A percentile compares a stretch with the other conserved stretches of the same genome.
Evolutionary conservation across 2,113 vertebrate genomes (phyloP).

Genomic region (Melanerpes aurifrons): DNA sequence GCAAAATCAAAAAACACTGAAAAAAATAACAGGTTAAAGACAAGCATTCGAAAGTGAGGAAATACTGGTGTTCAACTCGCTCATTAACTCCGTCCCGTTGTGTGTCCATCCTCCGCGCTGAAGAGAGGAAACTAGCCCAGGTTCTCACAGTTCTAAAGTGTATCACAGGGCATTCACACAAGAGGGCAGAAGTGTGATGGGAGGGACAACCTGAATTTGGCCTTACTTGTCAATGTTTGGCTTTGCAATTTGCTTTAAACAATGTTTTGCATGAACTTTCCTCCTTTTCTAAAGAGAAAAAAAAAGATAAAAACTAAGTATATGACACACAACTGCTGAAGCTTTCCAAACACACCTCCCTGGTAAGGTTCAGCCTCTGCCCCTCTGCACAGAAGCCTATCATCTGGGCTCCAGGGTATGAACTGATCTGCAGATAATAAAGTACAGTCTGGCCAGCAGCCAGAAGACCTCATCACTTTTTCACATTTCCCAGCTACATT

Average conservation of each 20-base stretch:
- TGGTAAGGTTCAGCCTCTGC: neutral
- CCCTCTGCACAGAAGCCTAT: neutral
- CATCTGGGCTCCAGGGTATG: neutral
- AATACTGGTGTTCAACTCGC: neutral
- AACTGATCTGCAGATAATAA: neutral
- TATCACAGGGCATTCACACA: slow-evolving; percentile 50
- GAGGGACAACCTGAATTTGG: slow-evolving; percentile 13
- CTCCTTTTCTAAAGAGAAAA: neutral
- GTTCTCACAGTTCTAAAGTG: slow-evolving; percentile 8
- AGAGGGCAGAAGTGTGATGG: slow-evolving; percentile 56
- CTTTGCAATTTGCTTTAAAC: slow-evolving; percentile 18
- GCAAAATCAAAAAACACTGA: neutral
- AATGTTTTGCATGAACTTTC: neutral
- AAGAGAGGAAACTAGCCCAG: neutral
- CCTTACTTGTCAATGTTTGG: slow-evolving; percentile 12
- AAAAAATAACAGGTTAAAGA: neutral
- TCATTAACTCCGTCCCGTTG: neutral
- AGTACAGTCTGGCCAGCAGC: neutral
- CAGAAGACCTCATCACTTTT: neutral
- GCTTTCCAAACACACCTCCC: neutral
- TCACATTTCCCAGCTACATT: neutral
- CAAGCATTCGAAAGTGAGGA: neutral
- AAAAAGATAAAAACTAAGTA: neutral
- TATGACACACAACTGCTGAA: neutral
- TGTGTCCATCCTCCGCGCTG: neutral